These are phyloP conservation scores for Taeniopygia guttata DNA, from an alignment of 2,797 vertebrate species.

Conservation along the genomic window DNA sequence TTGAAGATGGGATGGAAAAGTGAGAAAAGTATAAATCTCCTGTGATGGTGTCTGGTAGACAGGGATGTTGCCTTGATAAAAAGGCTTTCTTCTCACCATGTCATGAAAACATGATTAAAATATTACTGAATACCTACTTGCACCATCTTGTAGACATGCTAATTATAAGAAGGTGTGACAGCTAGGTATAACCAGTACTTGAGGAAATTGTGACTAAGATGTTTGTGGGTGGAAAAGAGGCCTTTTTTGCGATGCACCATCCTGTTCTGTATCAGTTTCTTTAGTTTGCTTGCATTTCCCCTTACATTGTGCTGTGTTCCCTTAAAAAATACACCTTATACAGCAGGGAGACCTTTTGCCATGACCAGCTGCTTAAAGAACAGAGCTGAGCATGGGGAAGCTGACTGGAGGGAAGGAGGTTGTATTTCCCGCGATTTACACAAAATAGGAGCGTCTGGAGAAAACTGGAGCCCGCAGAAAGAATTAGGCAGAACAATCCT, in stretches of 20 bases:
- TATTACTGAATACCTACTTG: not conserved
- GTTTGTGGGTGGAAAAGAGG: not conserved
- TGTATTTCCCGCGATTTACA: not conserved
- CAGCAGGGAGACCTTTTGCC: not conserved
- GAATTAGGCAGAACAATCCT: not conserved
- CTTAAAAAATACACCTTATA: not conserved
- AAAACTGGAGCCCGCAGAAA: not conserved
- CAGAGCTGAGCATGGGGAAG: not conserved
- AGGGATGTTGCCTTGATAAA: not conserved
- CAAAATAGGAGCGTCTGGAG: not conserved
- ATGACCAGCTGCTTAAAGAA: not conserved
- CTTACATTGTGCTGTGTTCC: fast-evolving
- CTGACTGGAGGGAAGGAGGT: not conserved
- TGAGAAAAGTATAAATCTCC: not conserved
- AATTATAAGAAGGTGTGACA: not conserved
- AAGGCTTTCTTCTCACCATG: not conserved
- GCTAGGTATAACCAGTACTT: not conserved
- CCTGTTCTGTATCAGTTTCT: not conserved
- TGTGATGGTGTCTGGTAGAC: not conserved
- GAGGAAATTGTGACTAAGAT: not conserved
- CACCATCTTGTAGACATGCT: not conserved
- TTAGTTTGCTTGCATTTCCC: not conserved
- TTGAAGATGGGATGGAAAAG: not conserved
- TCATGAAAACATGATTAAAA: not conserved
- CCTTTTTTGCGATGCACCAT: not conserved